Conservation (phyloP, 2,888 invertebrate species). For the Neoaliturus tenellus region DNA sequence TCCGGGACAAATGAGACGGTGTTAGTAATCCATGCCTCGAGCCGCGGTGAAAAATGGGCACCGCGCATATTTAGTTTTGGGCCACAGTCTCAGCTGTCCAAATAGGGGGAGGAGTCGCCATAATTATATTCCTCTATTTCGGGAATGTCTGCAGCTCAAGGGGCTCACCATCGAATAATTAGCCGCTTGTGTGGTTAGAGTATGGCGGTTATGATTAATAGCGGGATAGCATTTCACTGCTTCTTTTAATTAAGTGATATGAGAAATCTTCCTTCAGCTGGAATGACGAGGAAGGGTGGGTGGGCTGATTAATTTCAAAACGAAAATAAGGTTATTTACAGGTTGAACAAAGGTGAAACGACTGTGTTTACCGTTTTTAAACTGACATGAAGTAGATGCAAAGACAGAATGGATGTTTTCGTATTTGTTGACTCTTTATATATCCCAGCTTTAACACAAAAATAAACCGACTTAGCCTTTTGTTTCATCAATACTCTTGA, state of each 20-base stretch:
- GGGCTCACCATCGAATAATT: neutral
- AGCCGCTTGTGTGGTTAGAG: conserved; percentile 10
- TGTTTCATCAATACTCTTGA: too few species aligned
- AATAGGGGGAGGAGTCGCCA: conserved; percentile 41
- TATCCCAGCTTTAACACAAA: too few species aligned
- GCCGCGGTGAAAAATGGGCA: conserved; percentile 36
- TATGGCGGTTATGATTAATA: conserved; percentile 1
- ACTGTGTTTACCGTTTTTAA: too few species aligned
- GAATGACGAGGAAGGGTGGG: too few species aligned
- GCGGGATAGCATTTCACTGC: neutral
- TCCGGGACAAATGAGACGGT: conserved; percentile 23
- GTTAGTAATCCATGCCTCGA: conserved; percentile 3
- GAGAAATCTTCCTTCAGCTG: neutral
- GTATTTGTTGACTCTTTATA: too few species aligned
- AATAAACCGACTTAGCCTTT: too few species aligned
- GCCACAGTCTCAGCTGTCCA: conserved; percentile 46
- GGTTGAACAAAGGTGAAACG: too few species aligned
- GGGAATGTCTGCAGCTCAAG: conserved; percentile 33
- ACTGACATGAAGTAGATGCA: too few species aligned
- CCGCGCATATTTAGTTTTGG: conserved; percentile 49
- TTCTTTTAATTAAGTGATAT: conserved; percentile 4
- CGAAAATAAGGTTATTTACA: too few species aligned
- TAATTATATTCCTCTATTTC: conserved; percentile 51
- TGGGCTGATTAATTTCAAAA: too few species aligned
- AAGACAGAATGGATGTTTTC: too few species aligned